Evolutionary conservation across 1,140 invertebrate genomes (phyloP).

Genomic region (Ips typographus): DNA sequence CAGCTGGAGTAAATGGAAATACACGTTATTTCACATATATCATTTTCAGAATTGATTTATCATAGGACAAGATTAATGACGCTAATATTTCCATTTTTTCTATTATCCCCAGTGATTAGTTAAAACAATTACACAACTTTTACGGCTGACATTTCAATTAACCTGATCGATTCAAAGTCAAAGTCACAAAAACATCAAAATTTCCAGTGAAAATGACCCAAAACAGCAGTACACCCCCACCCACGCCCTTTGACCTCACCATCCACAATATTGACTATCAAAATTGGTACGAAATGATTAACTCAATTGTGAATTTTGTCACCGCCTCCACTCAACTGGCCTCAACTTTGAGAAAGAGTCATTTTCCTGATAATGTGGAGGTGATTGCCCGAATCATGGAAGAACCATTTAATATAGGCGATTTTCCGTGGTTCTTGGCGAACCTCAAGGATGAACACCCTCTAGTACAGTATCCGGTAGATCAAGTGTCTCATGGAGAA

Average conservation of each 20-base stretch:
- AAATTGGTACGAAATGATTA: constrained; percentile 24
- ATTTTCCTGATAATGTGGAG: constrained; percentile 6
- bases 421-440: constrained; percentile 20
- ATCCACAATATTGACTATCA: constrained; percentile 2
- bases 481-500: constrained; percentile 1
- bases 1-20: too few relatives aligned
- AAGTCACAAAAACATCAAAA: constrained; percentile 15
- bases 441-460: background rate
- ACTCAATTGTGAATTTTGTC: constrained; percentile 27
- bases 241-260: constrained; percentile 7
- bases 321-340: constrained; percentile 26
- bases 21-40: too few relatives aligned
- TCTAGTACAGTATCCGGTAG: constrained; percentile 11
- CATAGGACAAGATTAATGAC: too few relatives aligned
- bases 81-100: too few relatives aligned
- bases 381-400: background rate
- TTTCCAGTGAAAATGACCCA: constrained; percentile 24
- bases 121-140: too few relatives aligned
- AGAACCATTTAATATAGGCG: background rate
- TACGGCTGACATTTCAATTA: background rate
- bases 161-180: background rate
- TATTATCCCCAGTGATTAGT: too few relatives aligned
- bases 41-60: too few relatives aligned
- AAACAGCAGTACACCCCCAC: background rate
- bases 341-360: constrained; percentile 15